phyloP scores from a whole-genome alignment of 2,888 invertebrate genomes.

The Lutraria lutraria region DNA sequence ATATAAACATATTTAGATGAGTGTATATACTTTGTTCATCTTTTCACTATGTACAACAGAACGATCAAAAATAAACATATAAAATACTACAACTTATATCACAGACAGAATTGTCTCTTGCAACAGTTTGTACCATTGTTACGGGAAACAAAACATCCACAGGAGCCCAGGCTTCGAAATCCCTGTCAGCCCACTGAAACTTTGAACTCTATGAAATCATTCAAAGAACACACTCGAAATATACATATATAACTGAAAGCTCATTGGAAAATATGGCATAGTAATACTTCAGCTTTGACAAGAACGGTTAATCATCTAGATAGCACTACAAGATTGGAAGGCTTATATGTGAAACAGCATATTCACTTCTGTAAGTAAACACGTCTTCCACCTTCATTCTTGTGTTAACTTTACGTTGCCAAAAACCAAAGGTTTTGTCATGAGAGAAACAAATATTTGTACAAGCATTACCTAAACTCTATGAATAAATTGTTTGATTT shows the following conservation, averaged over 20 bases:
- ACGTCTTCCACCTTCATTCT: background rate
- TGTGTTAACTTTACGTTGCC: background rate
- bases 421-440: slow-evolving; percentile 5
- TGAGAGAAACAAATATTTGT: background rate
- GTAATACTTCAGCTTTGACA: slow-evolving; percentile 19
- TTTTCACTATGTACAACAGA: slow-evolving; percentile 12
- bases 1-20: background rate
- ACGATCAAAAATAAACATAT: slow-evolving; percentile 35
- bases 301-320: background rate
- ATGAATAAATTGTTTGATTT: background rate
- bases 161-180: background rate
- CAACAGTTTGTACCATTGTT: background rate
- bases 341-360: background rate
- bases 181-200: background rate
- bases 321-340: background rate
- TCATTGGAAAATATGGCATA: slow-evolving; percentile 45
- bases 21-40: slow-evolving; percentile 18
- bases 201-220: slow-evolving; percentile 1
- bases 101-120: slow-evolving; percentile 25
- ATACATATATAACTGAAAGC: slow-evolving; percentile 37
- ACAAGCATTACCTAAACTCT: background rate
- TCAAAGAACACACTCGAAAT: background rate
- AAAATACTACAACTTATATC: slow-evolving; percentile 44
- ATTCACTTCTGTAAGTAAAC: background rate
- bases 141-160: background rate